Conservation (phyloP, 2,888 invertebrate genomes). For the Bellardia pandia region DNA sequence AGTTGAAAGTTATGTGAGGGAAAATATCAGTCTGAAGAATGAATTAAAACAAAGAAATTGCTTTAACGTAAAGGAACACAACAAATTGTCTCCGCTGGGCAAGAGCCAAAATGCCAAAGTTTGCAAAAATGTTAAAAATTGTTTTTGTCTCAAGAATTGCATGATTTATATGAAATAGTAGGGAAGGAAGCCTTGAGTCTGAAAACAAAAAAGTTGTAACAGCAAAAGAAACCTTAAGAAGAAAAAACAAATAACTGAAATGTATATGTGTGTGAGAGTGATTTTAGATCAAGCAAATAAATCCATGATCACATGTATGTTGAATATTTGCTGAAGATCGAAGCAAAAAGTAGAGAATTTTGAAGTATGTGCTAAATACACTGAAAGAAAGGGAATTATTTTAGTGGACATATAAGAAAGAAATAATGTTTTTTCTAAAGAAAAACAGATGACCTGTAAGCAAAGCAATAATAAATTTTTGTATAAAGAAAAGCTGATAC, state of each 20-base stretch:
- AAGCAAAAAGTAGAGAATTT: constrained; percentile 7
- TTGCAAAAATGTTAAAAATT: not conserved
- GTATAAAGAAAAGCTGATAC: too few relatives aligned
- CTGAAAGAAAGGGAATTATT: constrained; percentile 6
- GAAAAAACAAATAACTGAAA: constrained; percentile 50
- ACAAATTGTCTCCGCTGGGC: constrained; percentile 59
- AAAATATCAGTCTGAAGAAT: constrained; percentile 47
- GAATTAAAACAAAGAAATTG: constrained; percentile 12
- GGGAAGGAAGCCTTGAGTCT: constrained; percentile 29
- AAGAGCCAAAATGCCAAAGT: constrained; percentile 17
- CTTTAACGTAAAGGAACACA: constrained; percentile 45
- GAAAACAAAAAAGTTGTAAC: constrained; percentile 26
- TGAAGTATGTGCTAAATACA: constrained; percentile 38
- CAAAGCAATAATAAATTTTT: too few relatives aligned
- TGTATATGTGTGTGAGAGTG: constrained; percentile 21
- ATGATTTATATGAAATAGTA: constrained; percentile 55
- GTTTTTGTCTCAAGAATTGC: constrained; percentile 27
- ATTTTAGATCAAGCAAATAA: constrained; percentile 38
- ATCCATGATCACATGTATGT: constrained; percentile 13
- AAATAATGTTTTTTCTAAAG: too few relatives aligned
- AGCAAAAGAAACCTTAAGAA: not conserved
- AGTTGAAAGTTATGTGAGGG: constrained; percentile 54
- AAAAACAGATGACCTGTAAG: too few relatives aligned
- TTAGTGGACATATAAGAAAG: not conserved
- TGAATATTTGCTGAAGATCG: constrained; percentile 8